phyloP scores from a whole-genome alignment of 2,888 invertebrate genomes.

The Thymelicus acteon region DNA sequence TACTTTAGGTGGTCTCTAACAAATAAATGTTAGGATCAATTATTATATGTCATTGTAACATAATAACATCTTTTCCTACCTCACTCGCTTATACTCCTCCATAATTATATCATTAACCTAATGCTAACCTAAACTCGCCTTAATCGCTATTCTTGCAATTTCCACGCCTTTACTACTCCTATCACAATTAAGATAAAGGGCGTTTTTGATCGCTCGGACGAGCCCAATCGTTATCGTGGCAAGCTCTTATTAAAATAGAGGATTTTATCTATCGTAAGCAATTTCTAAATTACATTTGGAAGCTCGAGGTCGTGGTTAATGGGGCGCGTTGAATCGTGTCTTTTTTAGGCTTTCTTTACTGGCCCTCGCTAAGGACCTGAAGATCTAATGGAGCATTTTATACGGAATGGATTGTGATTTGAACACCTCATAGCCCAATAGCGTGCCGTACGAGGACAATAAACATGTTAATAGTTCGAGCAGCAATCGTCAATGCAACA shows the following conservation, averaged over 20 bases:
- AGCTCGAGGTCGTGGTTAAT: slow-evolving; percentile 42
- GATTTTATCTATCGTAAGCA: slow-evolving; percentile 65
- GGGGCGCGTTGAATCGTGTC: slow-evolving; percentile 21
- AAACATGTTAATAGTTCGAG: too few relatives aligned
- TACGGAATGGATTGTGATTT: slow-evolving; percentile 15
- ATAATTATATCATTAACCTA: slow-evolving; percentile 45
- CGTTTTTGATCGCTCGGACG: slow-evolving; percentile 48
- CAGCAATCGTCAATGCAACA: too few relatives aligned
- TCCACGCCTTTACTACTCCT: slow-evolving; percentile 49
- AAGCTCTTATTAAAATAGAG: slow-evolving; percentile 53
- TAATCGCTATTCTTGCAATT: slow-evolving; percentile 15
- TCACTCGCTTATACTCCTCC: slow-evolving; percentile 2
- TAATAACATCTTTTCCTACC: too few relatives aligned
- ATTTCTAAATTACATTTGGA: slow-evolving; percentile 68
- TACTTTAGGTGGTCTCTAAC: too few relatives aligned
- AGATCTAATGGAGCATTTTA: slow-evolving; percentile 19
- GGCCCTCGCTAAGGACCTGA: not conserved
- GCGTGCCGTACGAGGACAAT: not conserved
- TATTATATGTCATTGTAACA: not conserved
- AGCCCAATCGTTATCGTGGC: slow-evolving; percentile 45
- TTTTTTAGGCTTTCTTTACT: slow-evolving; percentile 22
- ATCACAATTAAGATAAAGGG: slow-evolving; percentile 47
- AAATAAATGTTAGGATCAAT: too few relatives aligned
- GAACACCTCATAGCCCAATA: not conserved
- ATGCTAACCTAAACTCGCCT: slow-evolving; percentile 46